Evolutionary conservation across 2,888 invertebrate species (phyloP).

Genomic region (Lottia gigantea): DNA sequence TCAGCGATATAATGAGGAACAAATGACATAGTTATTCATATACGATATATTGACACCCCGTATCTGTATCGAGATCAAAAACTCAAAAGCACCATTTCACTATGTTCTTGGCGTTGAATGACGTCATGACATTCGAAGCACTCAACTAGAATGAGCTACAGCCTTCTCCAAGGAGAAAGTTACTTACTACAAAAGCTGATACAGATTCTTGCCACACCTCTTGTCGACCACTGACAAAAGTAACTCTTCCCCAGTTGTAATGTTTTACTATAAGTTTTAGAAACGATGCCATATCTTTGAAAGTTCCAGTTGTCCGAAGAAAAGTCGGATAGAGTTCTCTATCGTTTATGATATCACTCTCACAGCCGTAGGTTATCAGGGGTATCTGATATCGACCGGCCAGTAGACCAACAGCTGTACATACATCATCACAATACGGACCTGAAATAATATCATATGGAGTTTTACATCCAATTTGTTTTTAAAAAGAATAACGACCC

Average conservation of each 20-base stretch:
- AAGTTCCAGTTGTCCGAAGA: slow-evolving; percentile 38
- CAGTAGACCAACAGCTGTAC: slow-evolving; percentile 46
- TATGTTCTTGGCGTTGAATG: too few relatives aligned
- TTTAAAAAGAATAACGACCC: too few relatives aligned
- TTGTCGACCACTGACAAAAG: slow-evolving; percentile 38
- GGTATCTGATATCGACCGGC: slow-evolving; percentile 45
- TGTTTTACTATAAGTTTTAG: slow-evolving; percentile 35
- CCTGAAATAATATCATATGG: slow-evolving; percentile 27
- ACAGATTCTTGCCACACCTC: slow-evolving; percentile 44
- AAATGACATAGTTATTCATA: too few relatives aligned
- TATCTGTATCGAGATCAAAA: too few relatives aligned
- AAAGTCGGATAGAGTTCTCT: slow-evolving; percentile 42
- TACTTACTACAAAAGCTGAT: slow-evolving; percentile 36
- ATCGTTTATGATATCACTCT: slow-evolving; percentile 36
- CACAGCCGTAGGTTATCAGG: slow-evolving; percentile 52
- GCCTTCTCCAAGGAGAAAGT: background rate
- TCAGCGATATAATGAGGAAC: too few relatives aligned
- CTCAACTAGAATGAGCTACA: too few relatives aligned
- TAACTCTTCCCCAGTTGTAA: slow-evolving; percentile 39
- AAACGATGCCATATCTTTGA: slow-evolving; percentile 35
- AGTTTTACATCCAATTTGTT: too few relatives aligned
- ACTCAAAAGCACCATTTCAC: too few relatives aligned
- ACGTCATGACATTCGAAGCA: too few relatives aligned
- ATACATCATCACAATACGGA: slow-evolving; percentile 53
- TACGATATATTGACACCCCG: too few relatives aligned